Base-by-base conservation (phyloP, 1,140 invertebrate species). In the Caerostris extrusa region DNA sequence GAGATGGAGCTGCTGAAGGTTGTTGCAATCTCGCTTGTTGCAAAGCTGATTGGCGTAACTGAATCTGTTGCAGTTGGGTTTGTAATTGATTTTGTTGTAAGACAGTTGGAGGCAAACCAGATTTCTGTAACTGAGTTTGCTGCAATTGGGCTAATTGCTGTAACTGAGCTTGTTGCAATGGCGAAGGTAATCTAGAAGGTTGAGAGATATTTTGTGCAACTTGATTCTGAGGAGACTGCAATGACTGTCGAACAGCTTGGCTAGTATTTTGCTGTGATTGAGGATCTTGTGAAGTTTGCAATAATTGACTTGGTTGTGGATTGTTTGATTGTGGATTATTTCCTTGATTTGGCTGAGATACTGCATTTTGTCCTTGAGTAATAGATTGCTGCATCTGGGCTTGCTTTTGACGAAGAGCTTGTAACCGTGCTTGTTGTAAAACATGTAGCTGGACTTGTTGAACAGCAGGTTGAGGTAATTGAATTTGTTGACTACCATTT, bases 371-470 rank as follows among this genome's bases (percentile, higher is more conserved):
- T 10, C 61, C 81, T 90, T 94, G 93, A 10, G 93, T 85, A n/a
- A 90, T 90, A 67, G 93, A 90, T 61, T 94, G 87, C 17, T 91
- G 89, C 7, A 89, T 55, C 50, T 94, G 92, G 17, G 86, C 90
- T 87, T 95, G 94, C 57, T 95, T 94, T 14, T 90, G 90, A 8
- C 94, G 94, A 57, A 94, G 56, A 69, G 88, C 89, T 55, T 94
- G 94, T 57, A 94, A 19, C 8, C 86, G 77, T 82, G 94, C 92
- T 56, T 91, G 89, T 58, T 87, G 89, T 34, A 94, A 64, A 56
- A 93, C 90, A 87, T 95, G 94, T 50, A 94, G 56, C 4, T 95
- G 94, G 64, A 94, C 91, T 85, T 93, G 93, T 19, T 94, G 92
- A 8, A 94, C 71, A 53, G 90, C 77, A 82, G 94, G 58, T 64